Percentiles rank a stretch among this genome's conserved stretches.
phyloP scores from a whole-genome alignment of 1,140 invertebrate species.

The Olivierus martensii region DNA sequence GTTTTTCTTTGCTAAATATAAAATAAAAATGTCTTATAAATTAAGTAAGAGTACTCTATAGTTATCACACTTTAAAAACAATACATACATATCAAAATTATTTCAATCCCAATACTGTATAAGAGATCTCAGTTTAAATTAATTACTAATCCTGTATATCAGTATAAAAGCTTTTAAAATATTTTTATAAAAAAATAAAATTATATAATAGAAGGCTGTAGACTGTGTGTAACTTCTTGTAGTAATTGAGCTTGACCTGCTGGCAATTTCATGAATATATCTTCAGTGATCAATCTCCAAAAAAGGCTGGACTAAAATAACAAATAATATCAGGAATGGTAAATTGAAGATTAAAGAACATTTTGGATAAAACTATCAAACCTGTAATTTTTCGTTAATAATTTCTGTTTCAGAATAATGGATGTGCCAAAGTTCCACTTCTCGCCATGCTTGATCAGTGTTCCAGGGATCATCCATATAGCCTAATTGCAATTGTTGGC shows the following conservation, averaged over 20 bases:
- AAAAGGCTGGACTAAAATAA: not conserved
- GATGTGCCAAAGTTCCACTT: conserved; percentile 36
- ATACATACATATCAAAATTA: no score
- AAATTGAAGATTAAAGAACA: no score
- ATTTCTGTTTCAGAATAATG: conserved; percentile 29
- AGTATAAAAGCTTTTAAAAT: no score
- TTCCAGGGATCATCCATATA: conserved; percentile 42
- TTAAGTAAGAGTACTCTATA: no score
- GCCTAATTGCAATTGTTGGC: conserved; percentile 16
- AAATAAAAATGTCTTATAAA: no score
- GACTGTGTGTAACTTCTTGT: conserved; percentile 11
- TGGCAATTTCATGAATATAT: conserved; percentile 21
- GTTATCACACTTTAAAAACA: no score
- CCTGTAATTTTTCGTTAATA: conserved; percentile 13
- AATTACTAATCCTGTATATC: no score
- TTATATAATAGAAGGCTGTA: conserved; percentile 6
- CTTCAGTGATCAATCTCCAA: conserved; percentile 21
- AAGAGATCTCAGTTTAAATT: no score
- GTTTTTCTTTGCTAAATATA: no score
- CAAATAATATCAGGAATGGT: no score
- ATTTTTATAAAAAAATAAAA: not conserved
- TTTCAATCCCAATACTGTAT: no score
- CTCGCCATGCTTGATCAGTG: conserved; percentile 43
- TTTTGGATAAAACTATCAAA: not conserved
- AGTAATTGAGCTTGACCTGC: conserved; percentile 20